phyloP scores from a whole-genome alignment of 1,140 invertebrate genomes.

The Drosophila bipectinata region DNA sequence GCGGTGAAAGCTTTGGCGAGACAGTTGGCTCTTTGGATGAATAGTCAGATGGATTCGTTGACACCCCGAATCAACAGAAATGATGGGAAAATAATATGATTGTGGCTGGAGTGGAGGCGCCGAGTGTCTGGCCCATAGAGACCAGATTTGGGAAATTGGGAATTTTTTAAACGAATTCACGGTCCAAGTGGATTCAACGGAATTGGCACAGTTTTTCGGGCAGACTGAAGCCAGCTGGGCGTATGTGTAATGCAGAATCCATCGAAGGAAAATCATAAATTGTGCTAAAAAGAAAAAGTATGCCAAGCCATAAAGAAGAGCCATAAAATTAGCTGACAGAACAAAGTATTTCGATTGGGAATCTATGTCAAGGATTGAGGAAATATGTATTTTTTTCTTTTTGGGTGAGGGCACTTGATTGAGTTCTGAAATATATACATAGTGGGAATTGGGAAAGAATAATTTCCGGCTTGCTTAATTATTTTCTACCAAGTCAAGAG shows the following conservation, averaged over 20 bases:
- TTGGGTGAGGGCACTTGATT: background rate
- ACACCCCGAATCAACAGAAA: slow-evolving; percentile 27
- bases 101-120: slow-evolving; percentile 35
- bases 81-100: slow-evolving; percentile 31
- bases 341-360: background rate
- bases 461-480: slow-evolving; percentile 9
- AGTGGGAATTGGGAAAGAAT: background rate
- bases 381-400: slow-evolving; percentile 8
- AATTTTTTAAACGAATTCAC: slow-evolving; percentile 22
- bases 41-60: slow-evolving; percentile 17
- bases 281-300: slow-evolving; percentile 16
- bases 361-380: slow-evolving; percentile 30
- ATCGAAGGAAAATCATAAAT: slow-evolving; percentile 8
- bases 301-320: slow-evolving; percentile 15
- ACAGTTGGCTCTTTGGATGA: slow-evolving; percentile 28
- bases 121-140: slow-evolving; percentile 41
- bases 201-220: slow-evolving; percentile 48
- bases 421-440: background rate
- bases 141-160: slow-evolving; percentile 39
- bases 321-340: slow-evolving; percentile 15
- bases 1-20: slow-evolving; percentile 39
- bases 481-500: background rate
- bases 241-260: slow-evolving; percentile 33
- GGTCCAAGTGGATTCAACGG: slow-evolving; percentile 19
- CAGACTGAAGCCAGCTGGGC: slow-evolving; percentile 33